A percentile compares a stretch with the other conserved stretches of the same genome.
phyloP scores from a whole-genome alignment of 2,797 vertebrate genomes.

The Pantherophis alleghaniensis region DNA sequence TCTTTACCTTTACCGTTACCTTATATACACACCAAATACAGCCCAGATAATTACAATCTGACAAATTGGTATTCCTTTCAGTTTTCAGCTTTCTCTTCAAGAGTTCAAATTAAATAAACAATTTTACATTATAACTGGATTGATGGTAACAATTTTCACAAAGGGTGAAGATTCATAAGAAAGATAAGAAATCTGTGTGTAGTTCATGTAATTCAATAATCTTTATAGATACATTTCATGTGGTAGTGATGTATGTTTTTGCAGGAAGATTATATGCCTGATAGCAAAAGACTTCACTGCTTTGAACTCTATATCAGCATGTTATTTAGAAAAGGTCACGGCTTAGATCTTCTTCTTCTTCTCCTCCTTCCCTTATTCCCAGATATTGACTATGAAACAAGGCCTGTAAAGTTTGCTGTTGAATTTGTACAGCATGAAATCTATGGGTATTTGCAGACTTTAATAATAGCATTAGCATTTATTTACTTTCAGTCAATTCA shows the following conservation, averaged over 20 bases:
- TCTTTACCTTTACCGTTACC: too few species aligned
- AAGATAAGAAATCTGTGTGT: neutral
- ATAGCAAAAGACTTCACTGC: slow-evolving; percentile 32
- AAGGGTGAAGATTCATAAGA: neutral
- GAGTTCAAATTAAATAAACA: neutral
- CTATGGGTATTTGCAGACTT: slow-evolving; percentile 66
- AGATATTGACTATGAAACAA: slow-evolving; percentile 71
- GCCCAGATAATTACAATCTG: neutral
- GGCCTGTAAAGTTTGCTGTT: slow-evolving; percentile 68
- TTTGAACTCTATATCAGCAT: slow-evolving; percentile 59
- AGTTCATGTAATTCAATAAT: neutral
- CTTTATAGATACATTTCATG: neutral
- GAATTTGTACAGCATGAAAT: slow-evolving; percentile 70
- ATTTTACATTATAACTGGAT: neutral
- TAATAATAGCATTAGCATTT: slow-evolving; percentile 62
- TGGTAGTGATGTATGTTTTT: neutral
- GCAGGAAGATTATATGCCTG: neutral
- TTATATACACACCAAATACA: neutral
- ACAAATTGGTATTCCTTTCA: neutral
- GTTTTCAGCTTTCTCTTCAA: neutral
- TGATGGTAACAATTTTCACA: neutral
- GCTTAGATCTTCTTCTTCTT: slow-evolving; percentile 55
- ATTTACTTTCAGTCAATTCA: slow-evolving; percentile 58
- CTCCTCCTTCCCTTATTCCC: neutral
- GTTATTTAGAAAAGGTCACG: slow-evolving; percentile 69